Evolutionary conservation across 2,113 vertebrate genomes (phyloP).

Genomic region (Mormyrus lacerda): DNA sequence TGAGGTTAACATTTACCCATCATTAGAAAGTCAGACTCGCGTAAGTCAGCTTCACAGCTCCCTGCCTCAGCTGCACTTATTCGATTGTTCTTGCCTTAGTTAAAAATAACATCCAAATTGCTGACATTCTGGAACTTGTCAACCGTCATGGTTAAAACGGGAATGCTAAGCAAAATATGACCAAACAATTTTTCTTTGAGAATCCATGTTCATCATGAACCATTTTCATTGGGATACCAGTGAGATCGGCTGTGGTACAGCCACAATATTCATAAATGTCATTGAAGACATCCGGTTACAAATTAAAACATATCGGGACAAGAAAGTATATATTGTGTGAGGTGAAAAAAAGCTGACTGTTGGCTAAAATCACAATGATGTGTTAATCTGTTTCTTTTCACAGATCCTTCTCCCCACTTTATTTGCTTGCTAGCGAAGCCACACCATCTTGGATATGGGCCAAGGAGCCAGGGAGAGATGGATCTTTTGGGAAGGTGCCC

Average conservation of each 20-base stretch:
- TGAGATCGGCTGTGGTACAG: not conserved
- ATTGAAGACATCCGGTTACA: not conserved
- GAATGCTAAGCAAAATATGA: not conserved
- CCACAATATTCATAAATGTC: not conserved
- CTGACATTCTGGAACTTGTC: not conserved
- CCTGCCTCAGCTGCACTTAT: not conserved
- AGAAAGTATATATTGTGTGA: not conserved
- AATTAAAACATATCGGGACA: not conserved
- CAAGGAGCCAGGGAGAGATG: constrained; percentile 8
- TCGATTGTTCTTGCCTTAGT: not conserved
- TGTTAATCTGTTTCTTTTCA: constrained; percentile 3
- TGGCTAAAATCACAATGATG: constrained; percentile 10
- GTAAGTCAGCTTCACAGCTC: constrained; percentile 24
- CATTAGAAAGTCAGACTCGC: constrained; percentile 39
- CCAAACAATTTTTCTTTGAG: not conserved
- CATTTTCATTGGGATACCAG: not conserved
- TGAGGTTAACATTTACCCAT: constrained; percentile 44
- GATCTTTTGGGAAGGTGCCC: constrained; percentile 46
- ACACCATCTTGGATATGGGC: constrained; percentile 28
- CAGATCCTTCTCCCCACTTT: not conserved
- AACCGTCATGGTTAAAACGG: not conserved
- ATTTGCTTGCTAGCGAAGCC: not conserved
- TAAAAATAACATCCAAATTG: constrained; percentile 14
- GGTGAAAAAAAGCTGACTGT: not conserved
- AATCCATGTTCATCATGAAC: not conserved